Conservation (phyloP, 1,140 invertebrate species). For the Drosophila elegans region DNA sequence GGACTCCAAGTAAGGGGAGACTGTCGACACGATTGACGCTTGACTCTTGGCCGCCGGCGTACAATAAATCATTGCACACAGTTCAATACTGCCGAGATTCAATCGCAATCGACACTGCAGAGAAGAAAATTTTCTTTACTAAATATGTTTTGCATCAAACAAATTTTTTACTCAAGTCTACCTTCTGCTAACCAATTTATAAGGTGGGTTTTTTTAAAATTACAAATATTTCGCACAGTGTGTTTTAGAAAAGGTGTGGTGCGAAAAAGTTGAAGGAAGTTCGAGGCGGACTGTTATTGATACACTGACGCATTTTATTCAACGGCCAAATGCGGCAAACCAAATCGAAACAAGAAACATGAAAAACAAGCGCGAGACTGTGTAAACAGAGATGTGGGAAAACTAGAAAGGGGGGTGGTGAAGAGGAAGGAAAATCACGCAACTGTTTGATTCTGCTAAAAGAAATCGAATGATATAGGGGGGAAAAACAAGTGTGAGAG, state of each 20-base stretch:
- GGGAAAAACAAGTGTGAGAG: constrained; percentile 13
- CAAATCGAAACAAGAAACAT: constrained; percentile 30
- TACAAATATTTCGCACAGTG: neutral
- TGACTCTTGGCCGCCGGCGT: constrained; percentile 64
- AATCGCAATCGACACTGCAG: constrained; percentile 10
- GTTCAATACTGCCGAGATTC: constrained; percentile 29
- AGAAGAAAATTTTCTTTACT: neutral
- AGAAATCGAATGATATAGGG: constrained; percentile 1
- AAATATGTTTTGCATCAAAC: neutral
- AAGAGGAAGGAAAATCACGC: constrained; percentile 17
- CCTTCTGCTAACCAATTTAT: too few relatives aligned
- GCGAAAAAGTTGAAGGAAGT: constrained; percentile 10
- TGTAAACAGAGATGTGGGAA: constrained; percentile 20
- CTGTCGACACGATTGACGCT: constrained; percentile 63
- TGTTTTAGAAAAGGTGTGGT: constrained; percentile 1
- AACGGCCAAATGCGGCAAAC: constrained; percentile 56
- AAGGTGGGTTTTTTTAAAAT: too few relatives aligned
- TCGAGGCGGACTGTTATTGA: constrained; percentile 14
- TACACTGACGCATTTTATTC: constrained; percentile 54
- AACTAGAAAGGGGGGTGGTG: neutral
- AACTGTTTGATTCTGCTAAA: constrained; percentile 36
- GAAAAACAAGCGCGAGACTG: constrained; percentile 51
- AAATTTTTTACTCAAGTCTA: too few relatives aligned
- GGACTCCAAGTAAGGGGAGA: constrained; percentile 49
- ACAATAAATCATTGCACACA: constrained; percentile 66